These are phyloP conservation scores for Nomada fabriciana DNA, from an alignment of 2,888 invertebrate genomes.

Conservation along the genomic window DNA sequence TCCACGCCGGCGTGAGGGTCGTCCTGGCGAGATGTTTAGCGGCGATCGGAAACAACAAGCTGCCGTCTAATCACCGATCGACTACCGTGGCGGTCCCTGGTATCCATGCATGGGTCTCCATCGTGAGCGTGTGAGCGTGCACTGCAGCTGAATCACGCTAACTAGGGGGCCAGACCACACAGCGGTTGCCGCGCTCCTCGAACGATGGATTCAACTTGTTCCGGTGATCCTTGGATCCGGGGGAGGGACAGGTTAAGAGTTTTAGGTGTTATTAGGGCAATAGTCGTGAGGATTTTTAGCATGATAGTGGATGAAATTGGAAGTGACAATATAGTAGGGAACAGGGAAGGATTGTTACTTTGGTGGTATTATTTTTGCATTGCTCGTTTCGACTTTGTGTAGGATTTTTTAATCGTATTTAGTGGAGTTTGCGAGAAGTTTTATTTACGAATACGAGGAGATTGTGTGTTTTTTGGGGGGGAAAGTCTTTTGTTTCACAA, in stretches of 20 bases:
- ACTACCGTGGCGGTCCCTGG: conserved; percentile 70
- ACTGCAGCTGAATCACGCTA: conserved; percentile 77
- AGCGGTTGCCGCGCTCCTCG: conserved; percentile 37
- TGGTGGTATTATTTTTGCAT: too few species aligned
- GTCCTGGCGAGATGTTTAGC: conserved; percentile 76
- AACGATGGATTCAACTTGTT: conserved; percentile 44
- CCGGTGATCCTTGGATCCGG: not conserved
- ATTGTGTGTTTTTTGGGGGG: too few species aligned
- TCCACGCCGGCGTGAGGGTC: conserved; percentile 49
- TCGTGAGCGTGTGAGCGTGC: conserved; percentile 70
- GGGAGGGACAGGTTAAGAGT: not conserved
- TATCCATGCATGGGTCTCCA: conserved; percentile 42
- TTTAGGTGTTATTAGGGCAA: not conserved
- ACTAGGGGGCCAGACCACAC: conserved; percentile 75
- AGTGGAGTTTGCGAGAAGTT: too few species aligned
- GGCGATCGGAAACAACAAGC: conserved; percentile 78
- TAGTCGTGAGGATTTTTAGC: too few species aligned
- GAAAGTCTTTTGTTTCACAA: too few species aligned
- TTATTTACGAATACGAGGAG: too few species aligned
- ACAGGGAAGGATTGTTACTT: too few species aligned
- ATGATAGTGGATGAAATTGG: too few species aligned
- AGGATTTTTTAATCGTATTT: too few species aligned
- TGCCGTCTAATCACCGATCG: conserved; percentile 79
- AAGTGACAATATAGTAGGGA: too few species aligned
- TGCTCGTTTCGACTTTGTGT: too few species aligned